phyloP scores from a whole-genome alignment of 2,888 invertebrate genomes.

The Chrysodeixis includens region DNA sequence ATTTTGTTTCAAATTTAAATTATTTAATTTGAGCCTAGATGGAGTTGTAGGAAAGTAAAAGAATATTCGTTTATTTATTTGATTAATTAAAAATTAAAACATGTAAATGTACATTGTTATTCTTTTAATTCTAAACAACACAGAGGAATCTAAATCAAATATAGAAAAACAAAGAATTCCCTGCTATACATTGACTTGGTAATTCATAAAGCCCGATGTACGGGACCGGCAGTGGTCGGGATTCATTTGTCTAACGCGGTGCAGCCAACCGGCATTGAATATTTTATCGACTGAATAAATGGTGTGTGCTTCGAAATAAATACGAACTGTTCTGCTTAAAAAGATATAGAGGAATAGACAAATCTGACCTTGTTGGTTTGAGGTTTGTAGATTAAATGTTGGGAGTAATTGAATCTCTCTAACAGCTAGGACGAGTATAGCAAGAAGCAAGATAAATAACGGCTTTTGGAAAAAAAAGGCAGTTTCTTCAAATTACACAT shows the following conservation, averaged over 20 bases:
- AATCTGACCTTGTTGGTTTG: background rate
- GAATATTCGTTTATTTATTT: too few relatives aligned
- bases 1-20: too few relatives aligned
- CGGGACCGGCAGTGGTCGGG: constrained; percentile 30
- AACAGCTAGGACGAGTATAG: too few relatives aligned
- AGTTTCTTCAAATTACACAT: too few relatives aligned
- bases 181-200: constrained; percentile 33
- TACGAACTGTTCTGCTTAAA: constrained; percentile 12
- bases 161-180: constrained; percentile 9
- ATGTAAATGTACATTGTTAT: background rate
- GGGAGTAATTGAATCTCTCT: background rate
- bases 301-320: constrained; percentile 32
- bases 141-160: background rate
- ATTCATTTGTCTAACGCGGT: constrained; percentile 38
- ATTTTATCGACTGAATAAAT: constrained; percentile 41
- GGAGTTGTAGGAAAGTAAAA: too few relatives aligned
- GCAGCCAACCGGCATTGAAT: constrained; percentile 40
- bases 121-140: background rate
- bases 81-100: too few relatives aligned
- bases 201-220: constrained; percentile 33
- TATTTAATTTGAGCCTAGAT: too few relatives aligned
- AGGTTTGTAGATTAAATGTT: background rate
- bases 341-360: background rate
- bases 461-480: too few relatives aligned
- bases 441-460: too few relatives aligned